These are phyloP conservation scores for Bolinopsis microptera DNA, from an alignment of 37 sponge, comb jelly and placozoan genomes.

Conservation along the genomic window DNA sequence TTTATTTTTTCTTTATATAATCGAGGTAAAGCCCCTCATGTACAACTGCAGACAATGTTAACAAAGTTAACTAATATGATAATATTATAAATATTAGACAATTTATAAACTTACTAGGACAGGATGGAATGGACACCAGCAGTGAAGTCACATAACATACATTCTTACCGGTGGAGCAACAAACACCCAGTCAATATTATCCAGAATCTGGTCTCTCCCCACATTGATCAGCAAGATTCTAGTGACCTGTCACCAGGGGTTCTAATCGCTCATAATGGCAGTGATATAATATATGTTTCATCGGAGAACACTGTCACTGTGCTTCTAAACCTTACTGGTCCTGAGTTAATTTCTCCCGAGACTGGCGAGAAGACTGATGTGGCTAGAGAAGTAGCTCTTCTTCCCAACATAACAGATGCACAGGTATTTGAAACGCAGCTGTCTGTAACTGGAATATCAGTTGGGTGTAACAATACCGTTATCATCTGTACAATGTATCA, in stretches of 20 bases:
- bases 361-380: background rate
- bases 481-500: constrained; percentile 17
- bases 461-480: background rate
- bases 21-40: too few relatives aligned
- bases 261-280: background rate
- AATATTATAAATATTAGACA: too few relatives aligned
- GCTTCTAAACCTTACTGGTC: background rate
- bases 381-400: background rate
- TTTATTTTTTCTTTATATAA: too few relatives aligned
- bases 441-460: background rate
- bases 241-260: background rate
- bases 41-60: too few relatives aligned
- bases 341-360: background rate
- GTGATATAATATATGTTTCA: background rate
- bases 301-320: constrained; percentile 10
- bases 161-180: background rate
- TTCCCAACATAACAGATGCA: background rate
- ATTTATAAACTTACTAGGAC: too few relatives aligned
- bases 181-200: background rate
- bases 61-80: too few relatives aligned
- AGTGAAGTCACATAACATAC: background rate
- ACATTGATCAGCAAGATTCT: background rate
- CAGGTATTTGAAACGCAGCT: constrained; percentile 35
- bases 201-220: background rate
- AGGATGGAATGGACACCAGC: background rate